These are phyloP conservation scores for Ceratosolen solmsi DNA, from an alignment of 1,140 invertebrate genomes.

Conservation along the genomic window DNA sequence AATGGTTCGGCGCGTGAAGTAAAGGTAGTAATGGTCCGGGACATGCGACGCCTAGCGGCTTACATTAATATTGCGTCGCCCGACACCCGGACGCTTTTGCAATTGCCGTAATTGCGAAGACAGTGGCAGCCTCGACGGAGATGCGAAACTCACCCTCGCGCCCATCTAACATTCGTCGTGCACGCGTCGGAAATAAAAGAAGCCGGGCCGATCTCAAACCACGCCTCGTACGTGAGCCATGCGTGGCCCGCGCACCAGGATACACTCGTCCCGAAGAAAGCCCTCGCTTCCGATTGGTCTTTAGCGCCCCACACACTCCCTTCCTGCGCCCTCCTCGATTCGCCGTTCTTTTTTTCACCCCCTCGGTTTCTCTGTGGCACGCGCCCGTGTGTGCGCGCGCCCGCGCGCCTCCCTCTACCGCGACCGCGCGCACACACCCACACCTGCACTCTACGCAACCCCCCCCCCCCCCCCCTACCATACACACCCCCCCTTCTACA, in stretches of 20 bases:
- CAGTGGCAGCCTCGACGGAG: neutral
- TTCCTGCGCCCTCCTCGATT: slow-evolving; percentile 21
- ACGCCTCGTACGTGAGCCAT: slow-evolving; percentile 68
- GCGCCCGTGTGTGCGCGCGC: neutral
- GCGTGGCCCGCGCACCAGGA: slow-evolving; percentile 49
- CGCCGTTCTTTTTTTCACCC: slow-evolving; percentile 6
- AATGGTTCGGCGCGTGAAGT: too few species aligned
- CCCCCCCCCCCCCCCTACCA: neutral
- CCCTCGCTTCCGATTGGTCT: slow-evolving; percentile 72
- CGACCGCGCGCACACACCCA: too few species aligned
- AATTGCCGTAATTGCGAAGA: neutral
- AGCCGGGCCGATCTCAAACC: slow-evolving; percentile 61
- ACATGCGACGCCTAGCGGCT: too few species aligned
- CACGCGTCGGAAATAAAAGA: slow-evolving; percentile 2
- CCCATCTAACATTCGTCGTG: neutral
- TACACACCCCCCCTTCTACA: neutral
- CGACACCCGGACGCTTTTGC: neutral
- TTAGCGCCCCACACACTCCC: slow-evolving; percentile 46
- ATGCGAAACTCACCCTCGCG: too few species aligned
- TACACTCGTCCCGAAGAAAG: slow-evolving; percentile 64
- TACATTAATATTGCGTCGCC: too few species aligned
- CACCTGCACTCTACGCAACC: neutral
- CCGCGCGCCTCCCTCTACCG: neutral
- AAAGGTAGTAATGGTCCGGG: too few species aligned
- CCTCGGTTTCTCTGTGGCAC: neutral